These are phyloP conservation scores for Eurytoma californica DNA, from an alignment of 2,888 invertebrate species.

Conservation along the genomic window DNA sequence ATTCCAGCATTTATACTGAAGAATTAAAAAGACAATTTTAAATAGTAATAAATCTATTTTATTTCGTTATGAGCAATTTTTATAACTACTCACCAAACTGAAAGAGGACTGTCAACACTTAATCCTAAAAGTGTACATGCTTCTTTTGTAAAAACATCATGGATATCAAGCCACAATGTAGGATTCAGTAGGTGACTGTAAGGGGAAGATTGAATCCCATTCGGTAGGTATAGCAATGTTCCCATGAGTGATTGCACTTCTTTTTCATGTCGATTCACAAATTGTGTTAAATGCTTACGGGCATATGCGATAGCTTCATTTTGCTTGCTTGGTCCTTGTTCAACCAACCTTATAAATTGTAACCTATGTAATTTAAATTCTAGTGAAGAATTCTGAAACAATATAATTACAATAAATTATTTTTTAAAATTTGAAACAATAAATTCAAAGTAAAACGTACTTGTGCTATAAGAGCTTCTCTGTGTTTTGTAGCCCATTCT, in stretches of 20 bases:
- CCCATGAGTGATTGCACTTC: conserved; percentile 93
- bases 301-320: conserved; percentile 92
- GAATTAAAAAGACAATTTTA: conserved; percentile 53
- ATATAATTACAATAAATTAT: conserved; percentile 12
- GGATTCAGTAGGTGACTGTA: conserved; percentile 86
- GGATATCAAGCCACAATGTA: conserved; percentile 85
- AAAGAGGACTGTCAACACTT: conserved; percentile 91
- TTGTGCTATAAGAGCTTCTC: conserved; percentile 83
- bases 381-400: conserved; percentile 79
- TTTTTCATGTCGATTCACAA: conserved; percentile 86
- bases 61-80: background rate
- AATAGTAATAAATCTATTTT: conserved; percentile 12
- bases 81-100: conserved; percentile 81
- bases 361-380: conserved; percentile 90
- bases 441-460: conserved; percentile 61
- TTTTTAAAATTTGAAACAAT: background rate
- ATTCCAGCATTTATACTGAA: conserved; percentile 92
- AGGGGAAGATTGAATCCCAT: conserved; percentile 87
- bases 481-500: conserved; percentile 89
- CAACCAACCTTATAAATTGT: conserved; percentile 85
- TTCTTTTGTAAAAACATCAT: conserved; percentile 94
- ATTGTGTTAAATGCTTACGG: conserved; percentile 87
- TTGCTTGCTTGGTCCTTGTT: conserved; percentile 82
- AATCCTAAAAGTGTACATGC: conserved; percentile 93
- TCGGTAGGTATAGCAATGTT: conserved; percentile 85